A percentile compares a stretch with the other conserved stretches of the same genome.
phyloP scores from a whole-genome alignment of 1,140 invertebrate species.

The Apis cerana region DNA sequence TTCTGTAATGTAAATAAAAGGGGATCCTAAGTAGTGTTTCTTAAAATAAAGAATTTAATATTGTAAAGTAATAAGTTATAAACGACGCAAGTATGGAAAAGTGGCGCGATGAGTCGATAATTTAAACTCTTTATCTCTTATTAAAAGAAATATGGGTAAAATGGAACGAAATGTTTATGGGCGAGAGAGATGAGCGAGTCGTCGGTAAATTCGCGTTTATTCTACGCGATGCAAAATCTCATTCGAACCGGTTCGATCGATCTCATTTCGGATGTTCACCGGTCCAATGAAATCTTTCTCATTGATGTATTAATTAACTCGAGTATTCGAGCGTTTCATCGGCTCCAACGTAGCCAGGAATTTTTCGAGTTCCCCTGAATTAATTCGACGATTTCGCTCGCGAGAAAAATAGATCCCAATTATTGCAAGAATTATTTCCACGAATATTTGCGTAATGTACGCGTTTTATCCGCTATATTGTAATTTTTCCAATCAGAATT shows the following conservation, averaged over 20 bases:
- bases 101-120: no score
- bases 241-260: background rate
- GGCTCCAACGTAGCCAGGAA: background rate
- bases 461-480: no score
- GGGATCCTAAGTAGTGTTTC: no score
- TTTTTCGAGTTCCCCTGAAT: conserved; percentile 5
- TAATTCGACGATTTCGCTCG: background rate
- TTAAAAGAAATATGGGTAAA: no score
- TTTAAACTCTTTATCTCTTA: no score
- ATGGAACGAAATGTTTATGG: no score
- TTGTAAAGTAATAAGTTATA: no score
- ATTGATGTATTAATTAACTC: conserved; percentile 15
- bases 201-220: background rate
- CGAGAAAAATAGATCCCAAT: background rate
- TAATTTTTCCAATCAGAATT: no score
- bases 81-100: no score
- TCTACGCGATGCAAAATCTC: background rate
- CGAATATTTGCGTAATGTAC: background rate
- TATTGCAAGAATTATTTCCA: background rate
- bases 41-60: no score
- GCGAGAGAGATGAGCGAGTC: background rate
- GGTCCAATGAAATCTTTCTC: background rate
- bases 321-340: conserved; percentile 2
- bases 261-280: background rate
- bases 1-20: no score